These are phyloP conservation scores for Rissa tridactyla DNA, from an alignment of 2,113 vertebrate genomes.

Conservation along the genomic window DNA sequence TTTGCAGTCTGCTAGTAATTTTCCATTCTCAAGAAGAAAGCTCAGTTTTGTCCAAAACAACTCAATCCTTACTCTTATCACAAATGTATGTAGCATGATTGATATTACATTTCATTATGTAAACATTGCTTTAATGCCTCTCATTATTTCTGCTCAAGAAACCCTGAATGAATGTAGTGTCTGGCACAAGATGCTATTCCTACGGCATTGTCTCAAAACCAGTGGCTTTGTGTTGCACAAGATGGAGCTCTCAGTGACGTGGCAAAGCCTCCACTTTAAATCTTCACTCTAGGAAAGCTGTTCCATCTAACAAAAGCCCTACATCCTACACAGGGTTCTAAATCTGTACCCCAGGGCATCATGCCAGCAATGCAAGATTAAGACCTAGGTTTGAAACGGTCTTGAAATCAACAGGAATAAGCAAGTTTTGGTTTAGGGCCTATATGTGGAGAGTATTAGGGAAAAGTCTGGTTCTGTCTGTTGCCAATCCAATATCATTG, in stretches of 20 bases:
- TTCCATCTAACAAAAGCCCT: background rate
- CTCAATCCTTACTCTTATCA: slow-evolving; percentile 41
- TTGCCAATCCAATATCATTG: background rate
- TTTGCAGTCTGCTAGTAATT: slow-evolving; percentile 15
- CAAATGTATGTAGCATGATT: slow-evolving; percentile 31
- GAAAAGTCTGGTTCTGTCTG: background rate
- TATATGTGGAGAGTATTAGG: background rate
- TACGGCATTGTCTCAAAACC: slow-evolving; percentile 46
- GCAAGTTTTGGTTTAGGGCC: background rate
- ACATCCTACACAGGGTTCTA: background rate
- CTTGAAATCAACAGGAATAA: background rate
- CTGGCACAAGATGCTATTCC: slow-evolving; percentile 47
- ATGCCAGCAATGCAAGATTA: background rate
- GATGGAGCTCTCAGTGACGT: background rate
- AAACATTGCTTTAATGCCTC: slow-evolving; percentile 67
- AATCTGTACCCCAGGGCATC: background rate
- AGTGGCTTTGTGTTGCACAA: slow-evolving; percentile 45
- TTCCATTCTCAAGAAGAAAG: slow-evolving; percentile 47
- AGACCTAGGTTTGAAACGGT: background rate
- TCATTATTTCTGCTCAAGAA: slow-evolving; percentile 70
- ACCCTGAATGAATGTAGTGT: slow-evolving; percentile 60
- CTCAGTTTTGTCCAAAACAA: slow-evolving; percentile 40
- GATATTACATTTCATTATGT: slow-evolving; percentile 56
- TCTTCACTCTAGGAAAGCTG: background rate
- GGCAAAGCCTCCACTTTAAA: background rate